A percentile compares a stretch with the other conserved stretches of the same genome.
phyloP scores from a whole-genome alignment of 2,888 invertebrate genomes.

The Caradrina clavipalpis region DNA sequence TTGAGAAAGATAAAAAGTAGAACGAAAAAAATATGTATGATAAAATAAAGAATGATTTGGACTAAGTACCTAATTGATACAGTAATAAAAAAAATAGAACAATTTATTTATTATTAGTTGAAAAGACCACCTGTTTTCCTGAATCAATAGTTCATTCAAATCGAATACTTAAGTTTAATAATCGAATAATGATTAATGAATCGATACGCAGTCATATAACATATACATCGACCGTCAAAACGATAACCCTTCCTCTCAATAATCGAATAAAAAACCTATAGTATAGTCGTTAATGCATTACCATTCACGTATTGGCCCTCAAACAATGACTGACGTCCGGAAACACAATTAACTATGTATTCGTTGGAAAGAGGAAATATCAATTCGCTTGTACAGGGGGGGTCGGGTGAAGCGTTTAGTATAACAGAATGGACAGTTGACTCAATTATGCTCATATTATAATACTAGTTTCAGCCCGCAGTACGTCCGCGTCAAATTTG shows the following conservation, averaged over 20 bases:
- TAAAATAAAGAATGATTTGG: no score
- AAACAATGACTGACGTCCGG: conserved; percentile 88
- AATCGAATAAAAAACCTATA: conserved; percentile 28
- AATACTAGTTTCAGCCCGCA: conserved; percentile 6
- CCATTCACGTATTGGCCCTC: conserved; percentile 77
- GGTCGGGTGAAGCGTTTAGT: conserved; percentile 75
- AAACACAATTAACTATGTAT: conserved; percentile 89
- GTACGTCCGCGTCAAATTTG: no score
- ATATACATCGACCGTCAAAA: conserved; percentile 32
- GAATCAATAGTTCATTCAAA: conserved; percentile 8
- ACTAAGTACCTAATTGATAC: no score
- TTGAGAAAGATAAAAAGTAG: background rate
- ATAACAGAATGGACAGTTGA: conserved; percentile 74
- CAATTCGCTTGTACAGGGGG: conserved; percentile 85
- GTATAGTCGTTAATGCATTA: conserved; percentile 62
- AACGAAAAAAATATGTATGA: background rate
- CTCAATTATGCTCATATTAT: conserved; percentile 79
- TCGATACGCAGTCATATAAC: conserved; percentile 40
- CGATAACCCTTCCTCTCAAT: conserved; percentile 42
- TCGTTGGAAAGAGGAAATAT: conserved; percentile 89
- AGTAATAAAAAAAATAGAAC: background rate
- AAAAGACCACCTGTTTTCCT: background rate
- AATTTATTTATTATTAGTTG: no score
- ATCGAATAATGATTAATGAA: conserved; percentile 42
- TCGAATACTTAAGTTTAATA: conserved; percentile 1